phyloP scores from a whole-genome alignment of 2,888 invertebrate species.

The Trypoxylon attenuatum region DNA sequence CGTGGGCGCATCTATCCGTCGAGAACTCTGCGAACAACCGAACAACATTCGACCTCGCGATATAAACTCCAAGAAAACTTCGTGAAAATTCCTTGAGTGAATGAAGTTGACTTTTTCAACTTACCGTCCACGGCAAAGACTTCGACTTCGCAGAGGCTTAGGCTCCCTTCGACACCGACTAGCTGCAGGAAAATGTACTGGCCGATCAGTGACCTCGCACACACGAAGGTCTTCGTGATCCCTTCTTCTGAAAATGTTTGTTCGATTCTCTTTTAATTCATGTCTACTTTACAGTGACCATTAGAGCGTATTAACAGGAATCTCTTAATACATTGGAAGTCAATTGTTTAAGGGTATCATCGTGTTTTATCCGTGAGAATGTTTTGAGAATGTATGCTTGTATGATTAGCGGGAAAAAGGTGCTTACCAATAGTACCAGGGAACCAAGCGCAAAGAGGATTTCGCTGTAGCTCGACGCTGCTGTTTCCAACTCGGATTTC shows the following conservation, averaged over 20 bases:
- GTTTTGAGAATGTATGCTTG: not conserved
- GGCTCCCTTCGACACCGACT: constrained; percentile 91
- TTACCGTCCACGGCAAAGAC: constrained; percentile 93
- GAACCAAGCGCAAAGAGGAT: constrained; percentile 95
- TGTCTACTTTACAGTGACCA: too few relatives aligned
- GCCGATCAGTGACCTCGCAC: constrained; percentile 89
- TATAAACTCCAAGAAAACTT: too few relatives aligned
- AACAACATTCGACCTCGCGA: constrained; percentile 1
- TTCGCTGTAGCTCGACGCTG: constrained; percentile 89
- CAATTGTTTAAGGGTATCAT: too few relatives aligned
- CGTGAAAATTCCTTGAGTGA: too few relatives aligned
- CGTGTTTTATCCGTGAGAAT: too few relatives aligned
- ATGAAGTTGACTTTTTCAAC: too few relatives aligned
- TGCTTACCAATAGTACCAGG: constrained; percentile 89
- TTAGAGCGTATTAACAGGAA: too few relatives aligned
- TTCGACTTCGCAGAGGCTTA: constrained; percentile 94
- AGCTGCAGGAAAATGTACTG: constrained; percentile 92
- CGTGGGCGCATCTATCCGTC: constrained; percentile 86
- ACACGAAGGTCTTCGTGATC: constrained; percentile 91
- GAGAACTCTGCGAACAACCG: constrained; percentile 82
- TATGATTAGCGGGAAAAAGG: not conserved
- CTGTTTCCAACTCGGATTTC: constrained; percentile 95
- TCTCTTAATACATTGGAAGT: too few relatives aligned
- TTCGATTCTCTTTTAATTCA: too few relatives aligned
- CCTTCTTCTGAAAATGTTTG: constrained; percentile 93